phyloP scores from a whole-genome alignment of 2,888 invertebrate species.

The Ctena decussata region DNA sequence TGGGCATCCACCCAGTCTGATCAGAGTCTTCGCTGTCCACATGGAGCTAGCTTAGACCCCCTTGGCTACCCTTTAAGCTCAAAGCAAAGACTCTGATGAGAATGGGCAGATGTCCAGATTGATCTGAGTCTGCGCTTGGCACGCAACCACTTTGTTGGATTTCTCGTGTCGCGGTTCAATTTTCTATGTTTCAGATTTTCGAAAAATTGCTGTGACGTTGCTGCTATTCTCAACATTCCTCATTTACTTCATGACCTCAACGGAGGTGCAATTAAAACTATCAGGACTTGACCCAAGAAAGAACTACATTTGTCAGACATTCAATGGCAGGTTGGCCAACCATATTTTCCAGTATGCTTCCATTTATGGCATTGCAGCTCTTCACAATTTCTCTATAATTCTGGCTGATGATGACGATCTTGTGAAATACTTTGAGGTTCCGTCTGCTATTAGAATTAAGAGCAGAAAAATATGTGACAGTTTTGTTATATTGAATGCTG shows the following conservation, averaged over 20 bases:
- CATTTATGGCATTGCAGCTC: conserved; percentile 41
- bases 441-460: conserved; percentile 15
- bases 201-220: background rate
- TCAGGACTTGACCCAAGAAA: background rate
- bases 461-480: conserved; percentile 31
- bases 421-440: conserved; percentile 49
- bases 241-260: background rate
- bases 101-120: no score
- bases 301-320: conserved; percentile 45
- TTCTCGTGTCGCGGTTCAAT: no score
- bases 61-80: no score
- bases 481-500: conserved; percentile 25
- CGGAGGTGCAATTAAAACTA: background rate
- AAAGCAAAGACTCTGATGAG: no score
- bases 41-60: no score
- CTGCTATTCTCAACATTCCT: background rate
- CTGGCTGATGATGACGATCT: conserved; percentile 43
- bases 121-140: no score
- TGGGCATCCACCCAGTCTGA: no score
- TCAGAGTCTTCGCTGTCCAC: no score
- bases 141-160: no score
- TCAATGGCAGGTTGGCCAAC: conserved; percentile 44
- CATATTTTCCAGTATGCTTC: conserved; percentile 54
- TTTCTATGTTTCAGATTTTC: background rate
- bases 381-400: conserved; percentile 38